A percentile compares a stretch with the other conserved stretches of the same genome.
Conservation (phyloP, 2,113 vertebrate species). For the Apteryx owenii region DNA sequence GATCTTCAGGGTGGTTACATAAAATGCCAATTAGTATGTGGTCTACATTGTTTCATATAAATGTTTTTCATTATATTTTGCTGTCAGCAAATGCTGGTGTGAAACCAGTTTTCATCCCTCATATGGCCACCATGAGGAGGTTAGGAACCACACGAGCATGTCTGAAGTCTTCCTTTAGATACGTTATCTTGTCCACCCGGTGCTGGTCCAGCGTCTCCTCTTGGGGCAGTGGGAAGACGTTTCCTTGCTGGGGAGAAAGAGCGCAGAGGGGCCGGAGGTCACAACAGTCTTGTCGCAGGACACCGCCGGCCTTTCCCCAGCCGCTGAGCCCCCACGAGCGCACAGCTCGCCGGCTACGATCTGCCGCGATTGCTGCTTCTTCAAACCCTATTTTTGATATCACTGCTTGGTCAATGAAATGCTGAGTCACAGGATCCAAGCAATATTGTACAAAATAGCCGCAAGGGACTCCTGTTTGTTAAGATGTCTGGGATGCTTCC, state of each 20-base stretch:
- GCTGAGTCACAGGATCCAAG: slow-evolving; percentile 62
- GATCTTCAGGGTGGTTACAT: slow-evolving; percentile 6
- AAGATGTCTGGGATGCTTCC: slow-evolving; percentile 70
- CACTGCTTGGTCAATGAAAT: not conserved
- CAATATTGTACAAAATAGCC: slow-evolving; percentile 32
- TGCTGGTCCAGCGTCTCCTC: not conserved
- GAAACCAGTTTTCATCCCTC: slow-evolving; percentile 55
- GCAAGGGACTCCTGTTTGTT: not conserved
- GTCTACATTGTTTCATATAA: slow-evolving; percentile 9
- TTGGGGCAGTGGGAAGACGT: not conserved
- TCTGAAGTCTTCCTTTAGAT: not conserved
- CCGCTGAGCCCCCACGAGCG: not conserved
- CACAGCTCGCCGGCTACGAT: not conserved
- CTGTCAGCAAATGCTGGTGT: slow-evolving; percentile 57
- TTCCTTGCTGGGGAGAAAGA: not conserved
- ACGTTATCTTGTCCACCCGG: not conserved
- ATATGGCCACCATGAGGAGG: slow-evolving; percentile 30
- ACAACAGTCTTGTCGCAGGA: not conserved
- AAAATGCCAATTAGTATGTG: slow-evolving; percentile 41
- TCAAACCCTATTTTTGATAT: not conserved
- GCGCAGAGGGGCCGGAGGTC: no score
- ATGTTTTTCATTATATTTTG: slow-evolving; percentile 62
- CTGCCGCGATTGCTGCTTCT: not conserved
- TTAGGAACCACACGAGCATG: not conserved
- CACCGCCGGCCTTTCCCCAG: no score